These are phyloP conservation scores for Naja naja DNA, from an alignment of 2,113 vertebrate species.

Conservation along the genomic window DNA sequence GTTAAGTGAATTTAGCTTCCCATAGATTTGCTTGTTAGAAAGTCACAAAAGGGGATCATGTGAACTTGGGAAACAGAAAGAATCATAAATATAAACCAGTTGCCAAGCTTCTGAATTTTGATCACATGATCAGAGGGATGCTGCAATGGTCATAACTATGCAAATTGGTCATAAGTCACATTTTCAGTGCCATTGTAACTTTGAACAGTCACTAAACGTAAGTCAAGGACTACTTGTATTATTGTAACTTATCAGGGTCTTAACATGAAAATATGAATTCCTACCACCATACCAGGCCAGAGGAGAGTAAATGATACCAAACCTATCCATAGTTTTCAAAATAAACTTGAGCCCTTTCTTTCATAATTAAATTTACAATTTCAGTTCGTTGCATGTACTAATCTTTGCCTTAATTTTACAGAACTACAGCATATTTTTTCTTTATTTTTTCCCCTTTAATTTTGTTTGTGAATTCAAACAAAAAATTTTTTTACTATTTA, in stretches of 20 bases:
- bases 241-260: background rate
- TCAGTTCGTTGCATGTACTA: background rate
- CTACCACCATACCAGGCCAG: background rate
- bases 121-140: background rate
- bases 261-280: background rate
- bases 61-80: background rate
- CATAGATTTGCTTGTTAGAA: no score
- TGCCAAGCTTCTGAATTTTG: background rate
- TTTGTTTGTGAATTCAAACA: background rate
- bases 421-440: background rate
- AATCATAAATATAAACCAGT: background rate
- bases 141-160: background rate
- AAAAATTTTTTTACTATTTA: background rate
- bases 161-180: background rate
- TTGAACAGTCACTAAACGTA: background rate
- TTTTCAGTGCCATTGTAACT: background rate
- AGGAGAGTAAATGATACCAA: background rate
- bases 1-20: no score
- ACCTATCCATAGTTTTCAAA: background rate
- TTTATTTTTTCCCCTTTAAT: background rate
- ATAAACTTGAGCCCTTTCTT: background rate
- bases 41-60: no score
- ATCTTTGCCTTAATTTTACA: background rate
- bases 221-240: background rate
- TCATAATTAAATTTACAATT: background rate